Base-by-base conservation (phyloP, 2,113 vertebrate genomes). In the Cettia cetti region DNA sequence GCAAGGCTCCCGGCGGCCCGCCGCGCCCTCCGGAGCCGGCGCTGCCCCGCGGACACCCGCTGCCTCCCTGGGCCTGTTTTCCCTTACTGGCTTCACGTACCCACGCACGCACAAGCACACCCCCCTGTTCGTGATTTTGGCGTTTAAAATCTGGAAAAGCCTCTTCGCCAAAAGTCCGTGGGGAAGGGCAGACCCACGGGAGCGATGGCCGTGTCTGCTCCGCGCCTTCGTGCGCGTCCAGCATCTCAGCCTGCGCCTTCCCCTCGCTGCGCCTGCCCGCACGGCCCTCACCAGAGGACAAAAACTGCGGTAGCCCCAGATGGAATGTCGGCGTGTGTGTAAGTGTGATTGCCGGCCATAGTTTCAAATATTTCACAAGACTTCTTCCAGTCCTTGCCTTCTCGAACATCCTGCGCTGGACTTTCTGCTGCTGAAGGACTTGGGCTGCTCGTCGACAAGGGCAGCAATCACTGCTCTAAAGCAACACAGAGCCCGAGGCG, bases 81-180 rank as follows among this genome's bases (percentile, higher is more conserved):
- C 15, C 19, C 5, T 15, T 6, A 1, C 3, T 7, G 28, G 0
- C 40, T 24, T 8, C 30, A 0, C 16, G 6, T 10, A 8, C 21
- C 21, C 59, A 0, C 2, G 35, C n/a, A 5, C 40, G 0, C 7
- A 2, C n/a, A 3, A 3, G 9, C 19, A 0, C n/a, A n/a, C n/a
- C n/a, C n/a, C 5, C 31, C 23, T 4, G 2, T 26, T 31, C 9
- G 52, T n/a, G 18, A 40, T 40, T 82, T 27, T 9, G 44, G 22
- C 26, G 39, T 57, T 88, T 49, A 15, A 82, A 65, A 57, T 47
- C 15, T 9, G 42, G 33, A 2, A 24, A 53, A 50, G 31, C 4
- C 15, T 3, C 49, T 42, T 19, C 4, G 31, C 47, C 28, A 3
- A 33, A 40, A 63, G 39, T 4, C 27, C 9, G 9, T 4, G 57